Evolutionary conservation across 2,888 invertebrate species (phyloP).

Genomic region (Lobophora halterata): DNA sequence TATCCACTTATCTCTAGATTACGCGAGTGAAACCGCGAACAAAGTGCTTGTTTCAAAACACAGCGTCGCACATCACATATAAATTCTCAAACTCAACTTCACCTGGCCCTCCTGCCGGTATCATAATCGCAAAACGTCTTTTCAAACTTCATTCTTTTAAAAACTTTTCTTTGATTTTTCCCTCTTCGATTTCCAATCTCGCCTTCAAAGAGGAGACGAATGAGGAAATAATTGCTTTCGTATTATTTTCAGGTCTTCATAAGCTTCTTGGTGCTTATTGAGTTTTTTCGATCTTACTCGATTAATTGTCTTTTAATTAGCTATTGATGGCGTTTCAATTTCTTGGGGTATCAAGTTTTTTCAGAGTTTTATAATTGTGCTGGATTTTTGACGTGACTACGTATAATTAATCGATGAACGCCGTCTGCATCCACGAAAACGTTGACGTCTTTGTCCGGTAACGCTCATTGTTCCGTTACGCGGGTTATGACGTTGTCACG

Average conservation of each 20-base stretch:
- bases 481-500: too few relatives aligned
- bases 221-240: conserved; percentile 67
- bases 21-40: too few relatives aligned
- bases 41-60: neutral
- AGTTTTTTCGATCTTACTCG: conserved; percentile 25
- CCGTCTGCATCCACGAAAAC: too few relatives aligned
- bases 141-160: conserved; percentile 53
- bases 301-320: conserved; percentile 34
- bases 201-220: conserved; percentile 55
- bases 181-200: conserved; percentile 61
- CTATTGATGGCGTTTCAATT: conserved; percentile 25
- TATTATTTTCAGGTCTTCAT: conserved; percentile 64
- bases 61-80: conserved; percentile 6
- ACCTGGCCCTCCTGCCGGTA: conserved; percentile 63
- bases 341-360: conserved; percentile 18
- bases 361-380: too few relatives aligned
- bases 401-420: too few relatives aligned
- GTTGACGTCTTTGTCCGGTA: too few relatives aligned
- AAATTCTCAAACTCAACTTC: conserved; percentile 15
- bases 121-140: conserved; percentile 62
- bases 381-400: too few relatives aligned
- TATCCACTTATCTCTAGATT: too few relatives aligned
- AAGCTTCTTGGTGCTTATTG: conserved; percentile 26
- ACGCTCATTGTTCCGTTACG: too few relatives aligned
- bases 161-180: conserved; percentile 64